Conservation (phyloP, 2,888 invertebrate genomes). For the Nymphalis polychloros region DNA sequence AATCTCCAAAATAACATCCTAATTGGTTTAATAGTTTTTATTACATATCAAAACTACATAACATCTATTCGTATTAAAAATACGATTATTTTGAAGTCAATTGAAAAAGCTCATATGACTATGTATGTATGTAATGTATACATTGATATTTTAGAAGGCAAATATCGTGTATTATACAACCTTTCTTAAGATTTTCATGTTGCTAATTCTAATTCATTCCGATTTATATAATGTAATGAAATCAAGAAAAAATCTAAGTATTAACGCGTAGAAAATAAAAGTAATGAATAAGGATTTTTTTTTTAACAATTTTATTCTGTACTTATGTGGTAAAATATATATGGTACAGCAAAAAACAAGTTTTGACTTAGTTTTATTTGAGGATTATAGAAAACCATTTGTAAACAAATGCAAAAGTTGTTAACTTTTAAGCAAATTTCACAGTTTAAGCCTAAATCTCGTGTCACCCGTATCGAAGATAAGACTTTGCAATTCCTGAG, state of each 20-base stretch:
- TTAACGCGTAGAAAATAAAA: constrained; percentile 4
- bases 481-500: constrained; percentile 61
- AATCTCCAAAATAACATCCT: too few species aligned
- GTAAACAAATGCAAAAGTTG: background rate
- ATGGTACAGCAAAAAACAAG: background rate
- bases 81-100: too few species aligned
- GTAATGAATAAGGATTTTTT: background rate
- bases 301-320: background rate
- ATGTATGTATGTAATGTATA: too few species aligned
- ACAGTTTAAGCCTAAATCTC: constrained; percentile 10
- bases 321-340: background rate
- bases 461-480: constrained; percentile 66
- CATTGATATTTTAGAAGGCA: too few species aligned
- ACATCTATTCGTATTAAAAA: too few species aligned
- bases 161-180: background rate
- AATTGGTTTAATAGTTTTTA: too few species aligned
- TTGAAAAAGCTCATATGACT: too few species aligned
- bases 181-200: constrained; percentile 16
- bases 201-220: constrained; percentile 18
- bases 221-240: constrained; percentile 21
- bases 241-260: constrained; percentile 21
- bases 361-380: too few species aligned
- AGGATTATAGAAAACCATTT: background rate
- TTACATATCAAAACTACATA: too few species aligned
- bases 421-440: background rate